Base-by-base conservation (phyloP, 2,888 invertebrate genomes). In the Bombyx huttoni region DNA sequence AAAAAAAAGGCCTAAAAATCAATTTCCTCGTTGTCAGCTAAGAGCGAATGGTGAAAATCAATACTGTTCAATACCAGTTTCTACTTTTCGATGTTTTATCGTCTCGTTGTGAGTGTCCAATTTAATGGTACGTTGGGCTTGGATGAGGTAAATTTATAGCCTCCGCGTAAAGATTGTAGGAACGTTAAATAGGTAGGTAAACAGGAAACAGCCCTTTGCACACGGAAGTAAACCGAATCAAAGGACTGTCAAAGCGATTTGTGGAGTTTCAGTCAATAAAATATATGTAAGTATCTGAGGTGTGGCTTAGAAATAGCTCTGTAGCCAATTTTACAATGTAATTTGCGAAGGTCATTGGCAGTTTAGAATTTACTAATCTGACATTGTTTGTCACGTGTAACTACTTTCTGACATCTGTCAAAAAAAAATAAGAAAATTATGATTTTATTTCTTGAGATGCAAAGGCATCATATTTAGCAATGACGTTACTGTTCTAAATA, bases 81-180 rank as follows among this genome's bases (percentile, higher is more conserved):
- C 24, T 24, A 24, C 24, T 24, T 24, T 24, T 24, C 24, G 24
- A 24, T 24, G n/a, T 24, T 24, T 24, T 24, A 24, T 24, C 24
- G 24, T 24, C 24, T 10, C 14, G 13, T 13, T 49, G n/a, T 40
- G 49, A 49, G 24, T 40, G 49, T 49, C 24, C 33, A 47, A 53
- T 53, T 53, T 53, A 35, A 53, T 47, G 53, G 48, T 48, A 49
- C 46, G 48, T 34, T 49, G 49, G 46, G 12, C 49, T 51, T 51
- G 46, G 9, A 48, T 10, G 46, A 40, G 13, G 46, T 10, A 14
- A 46, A 33, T 53, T 53, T 47, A 51, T 48, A 35, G 47, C 51
- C 47, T 46, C 49, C 46, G 10, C 13, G 47, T 33, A 52, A 49
- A 34, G 35, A 46, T 14, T 34, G 49, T n/a, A 24, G 45, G 47